phyloP scores from a whole-genome alignment of 2,797 vertebrate genomes.

The Pseudochromis fuscus region DNA sequence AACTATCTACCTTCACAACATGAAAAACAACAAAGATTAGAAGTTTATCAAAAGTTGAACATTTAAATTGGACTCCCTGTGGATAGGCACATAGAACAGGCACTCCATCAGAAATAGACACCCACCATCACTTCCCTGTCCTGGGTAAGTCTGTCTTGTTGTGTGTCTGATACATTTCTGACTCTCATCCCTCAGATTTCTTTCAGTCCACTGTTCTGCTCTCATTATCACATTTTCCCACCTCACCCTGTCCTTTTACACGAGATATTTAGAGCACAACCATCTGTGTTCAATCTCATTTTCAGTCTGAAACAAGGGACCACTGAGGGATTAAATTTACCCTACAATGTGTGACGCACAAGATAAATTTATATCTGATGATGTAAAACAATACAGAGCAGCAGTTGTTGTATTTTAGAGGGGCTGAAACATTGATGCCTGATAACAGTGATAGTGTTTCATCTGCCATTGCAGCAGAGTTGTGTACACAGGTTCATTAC shows the following conservation, averaged over 20 bases:
- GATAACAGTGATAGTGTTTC: slow-evolving; percentile 67
- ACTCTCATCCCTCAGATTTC: slow-evolving; percentile 28
- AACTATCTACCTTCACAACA: not conserved
- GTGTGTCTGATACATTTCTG: not conserved
- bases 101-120: not conserved
- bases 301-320: slow-evolving; percentile 59
- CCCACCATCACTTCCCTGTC: not conserved
- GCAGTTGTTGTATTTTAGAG: slow-evolving; percentile 56
- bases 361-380: slow-evolving; percentile 55
- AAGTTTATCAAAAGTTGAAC: not conserved
- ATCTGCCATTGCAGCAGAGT: slow-evolving; percentile 41
- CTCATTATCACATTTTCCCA: slow-evolving; percentile 68
- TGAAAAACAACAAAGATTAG: slow-evolving; percentile 5
- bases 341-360: slow-evolving; percentile 42
- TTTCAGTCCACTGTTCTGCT: slow-evolving; percentile 26
- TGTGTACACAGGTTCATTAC: slow-evolving; percentile 56
- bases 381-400: slow-evolving; percentile 70
- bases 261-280: slow-evolving; percentile 57
- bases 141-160: not conserved
- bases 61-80: slow-evolving; percentile 4
- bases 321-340: slow-evolving; percentile 54
- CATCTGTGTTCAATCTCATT: slow-evolving; percentile 67
- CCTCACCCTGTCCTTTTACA: slow-evolving; percentile 43
- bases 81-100: not conserved
- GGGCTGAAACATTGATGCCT: slow-evolving; percentile 60